Base-by-base conservation (phyloP, 2,113 vertebrate species). In the Tricholaema leucomelas region DNA sequence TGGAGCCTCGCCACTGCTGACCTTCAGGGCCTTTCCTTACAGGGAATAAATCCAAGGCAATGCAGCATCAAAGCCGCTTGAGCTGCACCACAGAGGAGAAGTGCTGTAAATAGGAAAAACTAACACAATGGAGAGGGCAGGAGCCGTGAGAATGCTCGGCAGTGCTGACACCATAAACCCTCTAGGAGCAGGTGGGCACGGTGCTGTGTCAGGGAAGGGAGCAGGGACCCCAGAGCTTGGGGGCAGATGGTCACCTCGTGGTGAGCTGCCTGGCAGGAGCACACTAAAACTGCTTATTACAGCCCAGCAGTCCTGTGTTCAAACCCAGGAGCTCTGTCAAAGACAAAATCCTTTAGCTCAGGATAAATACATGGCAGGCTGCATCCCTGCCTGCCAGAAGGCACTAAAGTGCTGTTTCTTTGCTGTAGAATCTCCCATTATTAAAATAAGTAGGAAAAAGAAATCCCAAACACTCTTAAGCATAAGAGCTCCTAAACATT, bases 61-160 rank as follows among this genome's bases (percentile, higher is more conserved):
- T 1, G 4, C 3, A 1, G 33, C 3, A 5, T 33, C 77, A 52
- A 10, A 76, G 55, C 12, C 0, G 5, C 46, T 28, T 0, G 1
- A 61, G 81, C 60, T 25, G 67, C 38, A 8, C n/a, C 2, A 0
- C 0, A 1, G 44, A 56, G 74, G 33, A 70, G 66, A 33, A 81
- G 63, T 67, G 24, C 54, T 18, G 61, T 31, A 38, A 91, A 63
- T 10, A 15, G 42, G 87, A 44, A 38, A 46, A 66, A 74, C 24
- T 2, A n/a, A 48, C 42, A 24, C 36, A 38, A 6, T 2, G 10
- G 74, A 30, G 85, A 70, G 64, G 58, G 54, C 83, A 74, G 65
- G 70, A 65, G 65, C 9, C 2, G 2, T 0, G 38, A n/a, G 70
- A 27, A 74, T 0, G 0, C 48, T 38, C 3, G 0, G 59, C 70